A percentile compares a stretch with the other conserved stretches of the same genome.
These are phyloP conservation scores for Calypte anna DNA, from an alignment of 2,113 vertebrate species.

Conservation along the genomic window DNA sequence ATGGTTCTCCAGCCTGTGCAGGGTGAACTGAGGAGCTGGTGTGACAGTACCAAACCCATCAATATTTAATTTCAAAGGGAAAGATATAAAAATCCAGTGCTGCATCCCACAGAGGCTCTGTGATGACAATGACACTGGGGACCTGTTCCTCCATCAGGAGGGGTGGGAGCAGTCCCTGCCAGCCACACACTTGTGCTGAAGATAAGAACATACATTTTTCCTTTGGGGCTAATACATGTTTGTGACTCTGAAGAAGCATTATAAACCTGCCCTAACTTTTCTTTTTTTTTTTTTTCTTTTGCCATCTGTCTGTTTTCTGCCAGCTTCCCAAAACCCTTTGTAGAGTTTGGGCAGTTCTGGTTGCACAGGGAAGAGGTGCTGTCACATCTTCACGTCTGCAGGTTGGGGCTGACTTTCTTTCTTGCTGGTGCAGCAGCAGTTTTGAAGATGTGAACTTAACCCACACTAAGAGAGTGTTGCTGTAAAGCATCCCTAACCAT, in stretches of 20 bases:
- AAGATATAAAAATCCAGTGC: background rate
- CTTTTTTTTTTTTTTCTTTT: background rate
- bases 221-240: background rate
- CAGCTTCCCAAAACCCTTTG: background rate
- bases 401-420: background rate
- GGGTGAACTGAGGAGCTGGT: background rate
- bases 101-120: background rate
- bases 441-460: background rate
- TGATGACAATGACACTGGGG: fast-evolving
- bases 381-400: background rate
- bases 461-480: background rate
- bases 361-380: background rate
- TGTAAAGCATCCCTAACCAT: background rate
- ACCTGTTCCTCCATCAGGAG: background rate
- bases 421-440: background rate
- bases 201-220: background rate
- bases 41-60: background rate
- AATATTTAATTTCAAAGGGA: background rate
- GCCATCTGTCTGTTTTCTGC: background rate
- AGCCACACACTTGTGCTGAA: background rate
- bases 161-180: background rate
- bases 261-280: background rate
- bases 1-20: fast-evolving
- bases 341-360: background rate
- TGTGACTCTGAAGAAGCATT: background rate